phyloP scores from a whole-genome alignment of 2,888 invertebrate genomes.

The Yponomeuta malinellus region DNA sequence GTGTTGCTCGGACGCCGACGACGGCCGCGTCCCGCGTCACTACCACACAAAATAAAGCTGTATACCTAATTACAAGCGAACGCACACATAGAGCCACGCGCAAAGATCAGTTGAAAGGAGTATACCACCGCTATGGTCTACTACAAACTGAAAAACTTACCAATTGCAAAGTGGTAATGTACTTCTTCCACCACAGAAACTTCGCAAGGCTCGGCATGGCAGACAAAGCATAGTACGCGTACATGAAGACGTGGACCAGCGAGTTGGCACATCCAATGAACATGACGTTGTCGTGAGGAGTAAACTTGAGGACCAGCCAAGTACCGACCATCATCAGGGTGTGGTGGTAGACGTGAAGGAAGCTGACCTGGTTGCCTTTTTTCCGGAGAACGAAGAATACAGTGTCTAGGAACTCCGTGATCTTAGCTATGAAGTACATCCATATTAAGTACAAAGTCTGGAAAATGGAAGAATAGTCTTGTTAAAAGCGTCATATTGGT shows the following conservation, averaged over 20 bases:
- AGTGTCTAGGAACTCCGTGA: slow-evolving; percentile 83
- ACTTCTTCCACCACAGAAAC: slow-evolving; percentile 90
- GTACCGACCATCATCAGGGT: slow-evolving; percentile 80
- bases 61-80: too few species aligned
- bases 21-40: too few species aligned
- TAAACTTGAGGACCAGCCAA: slow-evolving; percentile 82
- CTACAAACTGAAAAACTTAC: slow-evolving; percentile 50
- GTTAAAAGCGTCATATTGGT: too few species aligned
- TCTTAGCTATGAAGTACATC: slow-evolving; percentile 82
- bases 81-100: too few species aligned
- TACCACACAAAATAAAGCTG: too few species aligned
- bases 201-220: slow-evolving; percentile 73
- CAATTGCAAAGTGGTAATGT: slow-evolving; percentile 85
- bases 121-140: too few species aligned
- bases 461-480: slow-evolving; percentile 17
- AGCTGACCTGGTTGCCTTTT: slow-evolving; percentile 82
- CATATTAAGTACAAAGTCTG: slow-evolving; percentile 49
- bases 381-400: slow-evolving; percentile 91
- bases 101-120: too few species aligned
- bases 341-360: slow-evolving; percentile 93
- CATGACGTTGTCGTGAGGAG: slow-evolving; percentile 81
- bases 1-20: too few species aligned
- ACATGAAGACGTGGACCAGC: slow-evolving; percentile 86
- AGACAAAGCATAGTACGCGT: slow-evolving; percentile 83
- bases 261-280: slow-evolving; percentile 82